Percentiles rank a stretch among this genome's conserved stretches.
Conservation (phyloP, 2,888 invertebrate species). For the Trachelus stipa region DNA sequence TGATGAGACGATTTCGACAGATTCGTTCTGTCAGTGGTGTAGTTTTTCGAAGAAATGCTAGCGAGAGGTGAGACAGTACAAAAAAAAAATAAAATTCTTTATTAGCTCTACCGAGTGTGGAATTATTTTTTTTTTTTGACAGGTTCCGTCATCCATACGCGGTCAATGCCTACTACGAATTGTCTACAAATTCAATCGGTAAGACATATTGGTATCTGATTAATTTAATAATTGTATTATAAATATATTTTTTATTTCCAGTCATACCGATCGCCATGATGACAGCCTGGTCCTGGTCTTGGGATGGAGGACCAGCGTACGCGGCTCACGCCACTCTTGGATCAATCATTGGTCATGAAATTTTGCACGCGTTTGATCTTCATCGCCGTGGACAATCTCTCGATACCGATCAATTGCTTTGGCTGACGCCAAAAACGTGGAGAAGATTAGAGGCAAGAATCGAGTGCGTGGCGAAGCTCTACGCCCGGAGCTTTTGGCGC, state of each 20-base stretch:
- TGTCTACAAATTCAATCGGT: conserved; percentile 69
- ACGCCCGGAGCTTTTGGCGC: conserved; percentile 65
- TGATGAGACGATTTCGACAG: conserved; percentile 62
- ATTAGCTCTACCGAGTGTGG: background rate
- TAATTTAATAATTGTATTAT: background rate
- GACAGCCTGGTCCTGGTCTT: conserved; percentile 67
- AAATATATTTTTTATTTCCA: conserved; percentile 36
- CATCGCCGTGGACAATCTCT: conserved; percentile 56
- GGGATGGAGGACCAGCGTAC: conserved; percentile 66
- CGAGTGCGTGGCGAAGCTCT: conserved; percentile 67
- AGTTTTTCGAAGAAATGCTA: conserved; percentile 48
- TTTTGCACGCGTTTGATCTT: conserved; percentile 68
- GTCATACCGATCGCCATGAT: conserved; percentile 69
- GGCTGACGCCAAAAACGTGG: conserved; percentile 65
- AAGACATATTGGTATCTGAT: conserved; percentile 31
- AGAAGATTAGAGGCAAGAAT: conserved; percentile 65
- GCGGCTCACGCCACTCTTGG: conserved; percentile 68
- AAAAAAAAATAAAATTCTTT: background rate
- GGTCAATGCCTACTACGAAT: conserved; percentile 69
- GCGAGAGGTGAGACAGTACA: conserved; percentile 47
- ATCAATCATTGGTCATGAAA: conserved; percentile 68
- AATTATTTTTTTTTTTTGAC: background rate
- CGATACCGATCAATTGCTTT: conserved; percentile 61
- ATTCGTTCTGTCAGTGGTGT: conserved; percentile 53
- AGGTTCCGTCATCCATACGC: conserved; percentile 68